Conservation (phyloP, 2,888 invertebrate species). For the Blastobasis adustella region DNA sequence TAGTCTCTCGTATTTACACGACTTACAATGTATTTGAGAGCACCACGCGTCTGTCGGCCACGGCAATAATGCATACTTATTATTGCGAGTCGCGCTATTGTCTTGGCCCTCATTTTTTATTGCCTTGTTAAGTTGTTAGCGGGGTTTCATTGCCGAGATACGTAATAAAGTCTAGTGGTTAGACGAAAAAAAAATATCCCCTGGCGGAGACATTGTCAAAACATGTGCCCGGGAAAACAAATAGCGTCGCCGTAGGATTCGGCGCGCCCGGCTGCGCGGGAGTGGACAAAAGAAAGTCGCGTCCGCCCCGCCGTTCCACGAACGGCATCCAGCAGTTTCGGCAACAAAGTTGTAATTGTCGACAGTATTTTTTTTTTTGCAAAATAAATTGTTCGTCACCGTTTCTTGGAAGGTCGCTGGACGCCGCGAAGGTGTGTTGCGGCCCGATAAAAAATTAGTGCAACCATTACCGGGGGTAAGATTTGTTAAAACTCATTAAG, state of each 20-base stretch:
- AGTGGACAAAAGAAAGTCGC: constrained; percentile 57
- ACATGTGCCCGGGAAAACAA: constrained; percentile 38
- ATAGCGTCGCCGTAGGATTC: constrained; percentile 44
- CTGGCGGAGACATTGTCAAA: constrained; percentile 39
- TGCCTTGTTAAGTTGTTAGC: constrained; percentile 10
- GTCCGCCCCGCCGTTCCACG: constrained; percentile 36
- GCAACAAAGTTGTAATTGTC: constrained; percentile 53
- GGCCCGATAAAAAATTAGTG: constrained; percentile 40
- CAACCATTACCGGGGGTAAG: constrained; percentile 35
- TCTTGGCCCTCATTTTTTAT: constrained; percentile 12
- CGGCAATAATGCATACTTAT: constrained; percentile 7
- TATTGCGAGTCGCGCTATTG: constrained; percentile 4
- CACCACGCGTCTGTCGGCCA: constrained; percentile 13
- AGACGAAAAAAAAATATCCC: constrained; percentile 1
- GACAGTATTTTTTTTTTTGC: constrained; percentile 29
- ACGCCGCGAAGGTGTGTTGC: constrained; percentile 39
- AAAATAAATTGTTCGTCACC: constrained; percentile 36
- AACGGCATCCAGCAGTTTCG: constrained; percentile 31
- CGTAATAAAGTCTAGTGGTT: constrained; percentile 11
- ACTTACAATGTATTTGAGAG: constrained; percentile 49
- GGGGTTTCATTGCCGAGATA: constrained; percentile 15
- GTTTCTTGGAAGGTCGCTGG: constrained; percentile 59
- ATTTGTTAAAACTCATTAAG: constrained; percentile 51
- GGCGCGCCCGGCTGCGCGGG: constrained; percentile 37
- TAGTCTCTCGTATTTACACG: constrained; percentile 59